Base-by-base conservation (phyloP, 1,140 invertebrate species). In the Euura lappo region DNA sequence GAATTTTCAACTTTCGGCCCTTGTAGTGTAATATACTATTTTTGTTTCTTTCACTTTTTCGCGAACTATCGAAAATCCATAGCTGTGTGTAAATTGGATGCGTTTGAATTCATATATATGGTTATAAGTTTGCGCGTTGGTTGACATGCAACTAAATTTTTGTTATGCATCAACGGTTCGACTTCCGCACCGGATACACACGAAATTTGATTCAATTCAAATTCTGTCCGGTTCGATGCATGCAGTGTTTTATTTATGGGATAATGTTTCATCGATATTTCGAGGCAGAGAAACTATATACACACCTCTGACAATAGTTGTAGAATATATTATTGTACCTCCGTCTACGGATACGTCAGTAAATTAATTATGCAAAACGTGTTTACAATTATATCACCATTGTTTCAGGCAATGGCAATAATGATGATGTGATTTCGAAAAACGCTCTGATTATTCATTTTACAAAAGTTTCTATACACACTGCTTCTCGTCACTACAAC, bases 171-270 rank as follows among this genome's bases (percentile, higher is more conserved):
- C 66, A 68, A 68, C 66, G 66, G 44, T 10, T 68, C 28, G 28
- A 68, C 6, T 68, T 68, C 66, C 66, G 66, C 4, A 44, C 66
- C 66, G 66, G 66, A 68, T 68, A 68, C 28, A 68, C 66, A 68
- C 66, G 66, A 68, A 68, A 68, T 68, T 68, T 44, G 66, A 68
- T 68, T 68, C 66, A 68, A 68, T 68, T 68, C 66, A 68, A 68
- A 68, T 68, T 68, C 44, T 44, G 66, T 68, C 66, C 66, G 44
- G 8, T 28, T 44, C 66, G 66, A 42, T n/a, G 66, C 8, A 11
- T 44, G 66, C 28, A 28, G 28, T 44, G 44, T 44, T 68, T 68
- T n/a, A 68, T 68, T 68, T 68, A 68, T 68, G 11, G 66, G 44
- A 10, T 68, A 11, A 42, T 11, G 66, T 68, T 28, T 68, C 66